phyloP scores from a whole-genome alignment of 2,888 invertebrate genomes.

The Aphodius granarius region DNA sequence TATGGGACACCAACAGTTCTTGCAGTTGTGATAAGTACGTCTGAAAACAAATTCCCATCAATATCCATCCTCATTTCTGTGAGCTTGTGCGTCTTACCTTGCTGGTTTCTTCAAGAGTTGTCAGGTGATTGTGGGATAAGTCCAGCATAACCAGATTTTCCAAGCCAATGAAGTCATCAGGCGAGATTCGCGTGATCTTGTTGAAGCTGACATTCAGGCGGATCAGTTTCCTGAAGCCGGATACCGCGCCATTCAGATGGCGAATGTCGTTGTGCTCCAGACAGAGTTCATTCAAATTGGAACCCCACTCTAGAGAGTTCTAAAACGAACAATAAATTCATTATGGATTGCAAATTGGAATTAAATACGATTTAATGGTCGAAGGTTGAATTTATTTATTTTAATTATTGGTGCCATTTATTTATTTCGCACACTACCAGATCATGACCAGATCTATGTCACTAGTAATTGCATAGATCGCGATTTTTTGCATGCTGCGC shows the following conservation, averaged over 20 bases:
- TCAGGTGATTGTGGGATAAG: slow-evolving; percentile 75
- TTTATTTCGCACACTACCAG: not conserved
- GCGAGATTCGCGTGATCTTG: slow-evolving; percentile 70
- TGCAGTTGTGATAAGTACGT: slow-evolving; percentile 77
- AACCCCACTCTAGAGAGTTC: slow-evolving; percentile 78
- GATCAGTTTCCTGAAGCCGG: slow-evolving; percentile 73
- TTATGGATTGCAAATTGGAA: not conserved
- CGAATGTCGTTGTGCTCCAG: slow-evolving; percentile 74
- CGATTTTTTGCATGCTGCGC: too few species aligned
- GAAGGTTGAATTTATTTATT: not conserved
- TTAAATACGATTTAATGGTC: not conserved
- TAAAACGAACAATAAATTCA: slow-evolving; percentile 48
- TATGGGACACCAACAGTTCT: slow-evolving; percentile 75
- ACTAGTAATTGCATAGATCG: too few species aligned
- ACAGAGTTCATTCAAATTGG: slow-evolving; percentile 70
- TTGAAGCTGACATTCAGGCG: slow-evolving; percentile 77
- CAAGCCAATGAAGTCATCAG: slow-evolving; percentile 77
- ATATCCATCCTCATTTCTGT: not conserved
- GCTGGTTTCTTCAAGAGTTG: slow-evolving; percentile 78
- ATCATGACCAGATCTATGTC: not conserved
- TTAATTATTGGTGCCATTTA: not conserved
- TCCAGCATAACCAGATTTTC: slow-evolving; percentile 74
- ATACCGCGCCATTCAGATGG: slow-evolving; percentile 72
- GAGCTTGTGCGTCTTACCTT: slow-evolving; percentile 65
- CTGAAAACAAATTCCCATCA: slow-evolving; percentile 58